Percentiles rank a stretch among this genome's conserved stretches.
Evolutionary conservation across 2,113 vertebrate species (phyloP).

Genomic region (Hucho hucho): DNA sequence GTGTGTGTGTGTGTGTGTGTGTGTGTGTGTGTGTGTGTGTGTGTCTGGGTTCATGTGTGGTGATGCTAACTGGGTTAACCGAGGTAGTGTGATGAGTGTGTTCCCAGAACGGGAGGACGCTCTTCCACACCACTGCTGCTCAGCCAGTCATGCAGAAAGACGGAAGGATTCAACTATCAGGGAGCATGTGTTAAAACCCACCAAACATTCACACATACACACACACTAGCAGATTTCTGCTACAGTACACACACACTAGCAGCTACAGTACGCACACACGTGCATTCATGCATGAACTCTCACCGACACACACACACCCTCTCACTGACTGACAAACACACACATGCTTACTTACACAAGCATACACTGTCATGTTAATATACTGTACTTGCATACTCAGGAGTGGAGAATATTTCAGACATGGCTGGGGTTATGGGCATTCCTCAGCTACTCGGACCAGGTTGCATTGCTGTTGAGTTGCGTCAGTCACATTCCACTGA

Average conservation of each 20-base stretch:
- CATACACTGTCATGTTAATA: neutral
- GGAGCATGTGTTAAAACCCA: neutral
- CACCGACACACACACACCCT: neutral
- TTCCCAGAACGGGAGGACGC: neutral
- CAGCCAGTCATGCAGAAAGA: constrained; percentile 4
- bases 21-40: neutral
- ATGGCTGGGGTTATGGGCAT: neutral
- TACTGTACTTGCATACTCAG: neutral
- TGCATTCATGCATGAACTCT: neutral
- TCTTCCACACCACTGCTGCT: neutral
- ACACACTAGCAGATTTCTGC: neutral
- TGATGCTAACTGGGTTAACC: neutral
- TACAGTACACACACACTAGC: neutral
- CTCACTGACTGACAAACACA: neutral
- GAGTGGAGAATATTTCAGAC: neutral
- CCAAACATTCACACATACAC: neutral
- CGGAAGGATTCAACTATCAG: neutral
- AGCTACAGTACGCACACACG: neutral
- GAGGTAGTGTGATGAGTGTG: neutral
- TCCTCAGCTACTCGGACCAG: neutral
- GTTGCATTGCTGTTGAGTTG: constrained; percentile 54
- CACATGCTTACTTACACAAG: neutral
- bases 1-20: neutral
- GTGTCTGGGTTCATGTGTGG: neutral
- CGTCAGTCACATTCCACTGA: constrained; percentile 46